Conservation (phyloP, 2,797 vertebrate species). For the Erithacus rubecula region DNA sequence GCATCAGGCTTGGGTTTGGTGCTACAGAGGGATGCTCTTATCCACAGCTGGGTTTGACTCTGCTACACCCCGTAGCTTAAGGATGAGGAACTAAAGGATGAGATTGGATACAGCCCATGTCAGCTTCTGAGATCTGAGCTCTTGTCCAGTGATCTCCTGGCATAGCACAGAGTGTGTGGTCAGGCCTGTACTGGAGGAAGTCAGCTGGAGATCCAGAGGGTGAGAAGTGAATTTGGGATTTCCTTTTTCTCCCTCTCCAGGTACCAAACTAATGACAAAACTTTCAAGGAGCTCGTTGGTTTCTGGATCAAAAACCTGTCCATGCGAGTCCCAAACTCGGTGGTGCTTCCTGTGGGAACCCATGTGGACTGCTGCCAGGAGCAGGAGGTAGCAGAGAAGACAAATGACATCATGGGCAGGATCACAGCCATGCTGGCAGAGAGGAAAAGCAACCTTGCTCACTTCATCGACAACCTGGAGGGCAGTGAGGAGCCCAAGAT, state of each 20-base stretch:
- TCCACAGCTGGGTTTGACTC: not conserved
- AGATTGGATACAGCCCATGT: not conserved
- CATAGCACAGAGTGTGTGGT: not conserved
- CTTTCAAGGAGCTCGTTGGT: slow-evolving; percentile 73
- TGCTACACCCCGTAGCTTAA: not conserved
- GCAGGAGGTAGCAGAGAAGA: slow-evolving; percentile 72
- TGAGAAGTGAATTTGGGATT: not conserved
- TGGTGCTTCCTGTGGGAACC: slow-evolving; percentile 78
- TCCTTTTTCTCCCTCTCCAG: not conserved
- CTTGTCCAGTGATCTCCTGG: not conserved
- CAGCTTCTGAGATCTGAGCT: not conserved
- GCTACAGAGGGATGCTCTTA: not conserved
- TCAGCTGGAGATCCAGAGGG: not conserved
- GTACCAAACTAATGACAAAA: slow-evolving; percentile 42
- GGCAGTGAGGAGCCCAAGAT: slow-evolving; percentile 48
- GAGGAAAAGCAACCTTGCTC: slow-evolving; percentile 63
- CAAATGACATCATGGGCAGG: slow-evolving; percentile 65
- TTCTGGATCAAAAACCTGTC: slow-evolving; percentile 82
- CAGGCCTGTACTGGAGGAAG: not conserved
- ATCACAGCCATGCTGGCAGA: slow-evolving; percentile 62
- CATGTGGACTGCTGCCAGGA: slow-evolving; percentile 73
- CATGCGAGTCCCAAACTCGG: slow-evolving; percentile 76
- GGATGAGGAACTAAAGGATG: not conserved
- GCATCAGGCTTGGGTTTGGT: not conserved
- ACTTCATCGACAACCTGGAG: slow-evolving; percentile 69